Conservation (phyloP, 1,140 invertebrate species). For the Drosophila santomea region DNA sequence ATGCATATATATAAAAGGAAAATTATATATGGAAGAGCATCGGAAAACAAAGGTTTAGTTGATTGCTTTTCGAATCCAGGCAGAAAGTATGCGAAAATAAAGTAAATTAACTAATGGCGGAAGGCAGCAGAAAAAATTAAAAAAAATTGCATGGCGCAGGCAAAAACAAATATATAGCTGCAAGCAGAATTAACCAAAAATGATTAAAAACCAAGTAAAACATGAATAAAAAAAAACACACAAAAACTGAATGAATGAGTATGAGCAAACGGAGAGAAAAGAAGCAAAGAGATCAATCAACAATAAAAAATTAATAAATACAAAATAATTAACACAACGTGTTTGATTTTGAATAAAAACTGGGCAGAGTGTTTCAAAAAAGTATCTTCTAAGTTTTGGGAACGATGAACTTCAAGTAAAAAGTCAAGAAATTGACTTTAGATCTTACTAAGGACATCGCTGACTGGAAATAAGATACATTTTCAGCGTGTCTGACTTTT, state of each 20-base stretch:
- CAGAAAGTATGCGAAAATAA: constrained; percentile 23
- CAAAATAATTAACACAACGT: constrained; percentile 58
- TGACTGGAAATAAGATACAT: too few relatives aligned
- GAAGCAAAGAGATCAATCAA: constrained; percentile 73
- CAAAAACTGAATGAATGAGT: constrained; percentile 57
- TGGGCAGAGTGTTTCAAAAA: not conserved
- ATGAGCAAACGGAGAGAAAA: constrained; percentile 55
- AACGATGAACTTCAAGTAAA: too few relatives aligned
- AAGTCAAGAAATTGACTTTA: too few relatives aligned
- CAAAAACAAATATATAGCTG: constrained; percentile 57
- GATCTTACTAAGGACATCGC: too few relatives aligned
- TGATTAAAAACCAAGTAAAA: constrained; percentile 50
- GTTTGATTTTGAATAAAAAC: not conserved
- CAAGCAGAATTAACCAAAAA: constrained; percentile 71
- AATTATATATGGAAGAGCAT: constrained; percentile 52
- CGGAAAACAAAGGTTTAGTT: constrained; percentile 55
- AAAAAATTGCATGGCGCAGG: constrained; percentile 43
- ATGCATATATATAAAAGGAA: constrained; percentile 43
- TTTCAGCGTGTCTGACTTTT: too few relatives aligned
- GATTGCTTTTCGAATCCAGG: constrained; percentile 50
- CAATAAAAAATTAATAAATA: constrained; percentile 70
- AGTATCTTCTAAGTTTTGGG: too few relatives aligned
- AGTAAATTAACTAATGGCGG: constrained; percentile 8
- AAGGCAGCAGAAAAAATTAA: constrained; percentile 27
- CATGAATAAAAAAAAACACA: constrained; percentile 43